Evolutionary conservation across 2,888 invertebrate genomes (phyloP), one percentile per base, ranked within the genome.

Genomic region (Blastobasis adustella): DNA sequence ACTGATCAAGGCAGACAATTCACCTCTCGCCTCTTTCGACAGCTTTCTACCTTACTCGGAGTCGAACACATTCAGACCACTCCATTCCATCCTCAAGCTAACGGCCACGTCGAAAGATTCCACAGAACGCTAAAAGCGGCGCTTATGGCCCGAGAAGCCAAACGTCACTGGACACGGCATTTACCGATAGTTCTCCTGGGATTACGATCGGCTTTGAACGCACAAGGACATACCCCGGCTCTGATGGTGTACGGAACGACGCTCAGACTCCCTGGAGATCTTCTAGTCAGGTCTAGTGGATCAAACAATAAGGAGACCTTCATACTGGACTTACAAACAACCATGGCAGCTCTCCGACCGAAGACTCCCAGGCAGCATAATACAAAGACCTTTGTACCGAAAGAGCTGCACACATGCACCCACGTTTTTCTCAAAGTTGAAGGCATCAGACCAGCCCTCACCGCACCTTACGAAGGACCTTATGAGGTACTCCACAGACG

Each of bases 111-210:
- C 1, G 61, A 66, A 45, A 37, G 66, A 37, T 62, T 57, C 54
- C 65, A 66, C 45, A 43, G 65, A 1, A 53, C 59, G 5, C 42
- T 67, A 23, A 67, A 67, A 46, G 58, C 58, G 10, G 59, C 62
- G 2, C 45, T 65, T 1, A 60, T 50, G 49, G 58, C 63, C n/a
- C 52, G 61, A 6, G 37, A 52, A 43, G 46, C 49, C n/a, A 37
- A 46, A 1, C 49, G 37, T 1, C 37, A 49, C 1, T 63, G 75
- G 59, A 50, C 48, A 38, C 54, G 54, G 42, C 60, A 57, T 43
- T 55, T 72, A 43, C 69, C 70, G 1, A 57, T 60, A n/a, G 62
- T 69, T 5, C 50, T 73, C 7, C 53, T 74, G 36, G 70, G 69
- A 0, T 46, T 73, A 36, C 55, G 71, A n/a, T 66, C 47, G 50